Evolutionary conservation across 2,113 vertebrate species (phyloP).

Genomic region (Menura novaehollandiae): DNA sequence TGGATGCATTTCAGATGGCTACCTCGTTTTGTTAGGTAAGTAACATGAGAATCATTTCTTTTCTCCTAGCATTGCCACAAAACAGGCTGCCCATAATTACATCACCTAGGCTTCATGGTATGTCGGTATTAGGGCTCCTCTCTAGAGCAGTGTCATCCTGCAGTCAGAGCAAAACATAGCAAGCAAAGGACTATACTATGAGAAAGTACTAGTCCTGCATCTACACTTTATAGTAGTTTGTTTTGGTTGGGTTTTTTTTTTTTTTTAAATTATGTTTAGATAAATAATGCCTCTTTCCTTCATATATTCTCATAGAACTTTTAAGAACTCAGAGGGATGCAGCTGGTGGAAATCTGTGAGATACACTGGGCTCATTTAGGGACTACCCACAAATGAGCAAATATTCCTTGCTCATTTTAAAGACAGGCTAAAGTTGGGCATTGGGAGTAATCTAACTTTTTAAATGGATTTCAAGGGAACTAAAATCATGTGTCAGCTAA

Average conservation of each 20-base stretch:
- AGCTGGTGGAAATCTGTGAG: background rate
- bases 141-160: background rate
- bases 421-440: background rate
- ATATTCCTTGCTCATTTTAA: background rate
- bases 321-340: background rate
- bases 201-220: background rate
- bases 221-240: background rate
- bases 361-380: background rate
- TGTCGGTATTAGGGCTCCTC: background rate
- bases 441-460: background rate
- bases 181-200: background rate
- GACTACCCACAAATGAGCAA: background rate
- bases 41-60: background rate
- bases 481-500: background rate
- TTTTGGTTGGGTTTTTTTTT: too few species aligned
- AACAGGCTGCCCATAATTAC: background rate
- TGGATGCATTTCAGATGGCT: background rate
- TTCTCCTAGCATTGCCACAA: background rate
- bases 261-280: background rate
- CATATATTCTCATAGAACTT: background rate
- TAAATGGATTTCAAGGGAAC: background rate
- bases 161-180: background rate
- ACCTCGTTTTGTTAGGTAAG: background rate
- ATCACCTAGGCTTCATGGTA: fast-evolving
- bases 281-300: background rate